Percentiles rank a stretch among this genome's conserved stretches.
phyloP scores from a whole-genome alignment of 1,140 invertebrate species.

The Drosophila sproati region DNA sequence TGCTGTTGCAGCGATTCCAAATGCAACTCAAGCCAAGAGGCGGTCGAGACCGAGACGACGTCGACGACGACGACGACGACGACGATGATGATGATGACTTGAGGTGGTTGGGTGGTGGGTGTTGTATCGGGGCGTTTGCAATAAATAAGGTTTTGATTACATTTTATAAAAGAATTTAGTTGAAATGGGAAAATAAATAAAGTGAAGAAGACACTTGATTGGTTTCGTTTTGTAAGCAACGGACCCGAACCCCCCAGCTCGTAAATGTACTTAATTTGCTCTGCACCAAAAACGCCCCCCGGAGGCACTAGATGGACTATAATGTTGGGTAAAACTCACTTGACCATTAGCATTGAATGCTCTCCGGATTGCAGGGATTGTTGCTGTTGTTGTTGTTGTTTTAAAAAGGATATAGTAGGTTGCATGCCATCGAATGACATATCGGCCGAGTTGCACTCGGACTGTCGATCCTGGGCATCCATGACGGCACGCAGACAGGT shows the following conservation, averaged over 20 bases:
- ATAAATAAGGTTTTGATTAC: constrained; percentile 84
- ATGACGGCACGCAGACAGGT: constrained; percentile 88
- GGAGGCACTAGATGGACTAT: constrained; percentile 33
- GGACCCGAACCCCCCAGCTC: too few relatives aligned
- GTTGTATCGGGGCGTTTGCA: constrained; percentile 25
- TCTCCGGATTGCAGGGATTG: constrained; percentile 42
- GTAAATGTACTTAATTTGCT: constrained; percentile 55
- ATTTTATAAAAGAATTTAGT: constrained; percentile 84
- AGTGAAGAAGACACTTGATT: constrained; percentile 84
- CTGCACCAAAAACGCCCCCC: constrained; percentile 18
- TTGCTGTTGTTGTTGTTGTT: constrained; percentile 79
- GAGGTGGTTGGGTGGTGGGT: constrained; percentile 20
- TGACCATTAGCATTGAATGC: constrained; percentile 64
- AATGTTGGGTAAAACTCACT: constrained; percentile 73
- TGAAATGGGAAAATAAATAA: constrained; percentile 75
- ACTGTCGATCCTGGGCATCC: constrained; percentile 93
- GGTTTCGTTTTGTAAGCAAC: constrained; percentile 79
- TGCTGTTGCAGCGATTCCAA: constrained; percentile 60
- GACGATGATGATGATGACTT: constrained; percentile 59
- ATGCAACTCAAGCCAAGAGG: constrained; percentile 72
- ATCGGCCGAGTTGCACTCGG: constrained; percentile 94
- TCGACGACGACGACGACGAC: constrained; percentile 24
- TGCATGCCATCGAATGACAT: constrained; percentile 95
- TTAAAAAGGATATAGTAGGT: constrained; percentile 97
- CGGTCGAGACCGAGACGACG: constrained; percentile 49